Conservation (phyloP, 2,113 vertebrate species). For the Panthera leo region DNA sequence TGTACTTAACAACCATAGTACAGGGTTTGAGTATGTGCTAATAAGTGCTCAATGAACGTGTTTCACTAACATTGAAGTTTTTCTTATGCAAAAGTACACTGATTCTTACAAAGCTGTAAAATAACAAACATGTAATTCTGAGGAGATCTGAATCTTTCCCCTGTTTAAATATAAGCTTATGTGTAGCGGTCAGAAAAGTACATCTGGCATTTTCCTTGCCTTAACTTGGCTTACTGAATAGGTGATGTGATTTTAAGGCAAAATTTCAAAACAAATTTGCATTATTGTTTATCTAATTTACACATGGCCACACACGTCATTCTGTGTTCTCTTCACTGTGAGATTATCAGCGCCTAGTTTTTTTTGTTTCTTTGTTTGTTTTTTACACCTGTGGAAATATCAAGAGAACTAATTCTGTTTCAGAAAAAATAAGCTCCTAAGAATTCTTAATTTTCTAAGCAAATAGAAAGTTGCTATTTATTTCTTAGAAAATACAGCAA, state of each 20-base stretch:
- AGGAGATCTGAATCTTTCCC: background rate
- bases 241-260: background rate
- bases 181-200: background rate
- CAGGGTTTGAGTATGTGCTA: background rate
- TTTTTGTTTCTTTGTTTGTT: background rate
- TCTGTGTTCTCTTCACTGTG: background rate
- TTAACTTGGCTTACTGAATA: constrained; percentile 35
- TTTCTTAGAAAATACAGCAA: background rate
- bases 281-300: background rate
- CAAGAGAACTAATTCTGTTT: constrained; percentile 19
- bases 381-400: background rate
- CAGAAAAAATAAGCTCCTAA: constrained; percentile 2
- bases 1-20: background rate
- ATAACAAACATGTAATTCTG: background rate
- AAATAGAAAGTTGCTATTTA: constrained; percentile 20
- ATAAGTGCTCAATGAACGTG: background rate
- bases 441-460: constrained; percentile 21
- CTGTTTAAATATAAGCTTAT: background rate
- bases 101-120: constrained; percentile 23
- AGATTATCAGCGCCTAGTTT: background rate
- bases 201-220: background rate
- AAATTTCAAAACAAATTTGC: background rate
- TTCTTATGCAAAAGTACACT: background rate
- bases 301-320: background rate
- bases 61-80: background rate